Evolutionary conservation across 2,888 invertebrate species (phyloP).

Genomic region (Aphidoletes aphidimyza): DNA sequence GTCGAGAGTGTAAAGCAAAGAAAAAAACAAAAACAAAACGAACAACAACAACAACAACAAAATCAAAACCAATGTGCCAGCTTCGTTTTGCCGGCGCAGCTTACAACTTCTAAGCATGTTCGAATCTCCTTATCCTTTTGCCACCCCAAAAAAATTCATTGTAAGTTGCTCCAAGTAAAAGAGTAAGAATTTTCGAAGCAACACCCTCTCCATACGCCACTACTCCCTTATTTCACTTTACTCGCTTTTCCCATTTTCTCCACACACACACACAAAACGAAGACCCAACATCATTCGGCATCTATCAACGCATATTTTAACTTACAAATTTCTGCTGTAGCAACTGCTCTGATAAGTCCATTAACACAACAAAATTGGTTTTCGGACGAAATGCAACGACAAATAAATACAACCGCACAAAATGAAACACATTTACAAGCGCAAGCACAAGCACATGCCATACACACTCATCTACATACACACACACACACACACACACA

Average conservation of each 20-base stretch:
- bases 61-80: neutral
- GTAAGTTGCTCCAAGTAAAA: neutral
- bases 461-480: no score
- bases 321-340: neutral
- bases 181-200: neutral
- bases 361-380: slow-evolving; percentile 31
- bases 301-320: slow-evolving; percentile 4
- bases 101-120: slow-evolving; percentile 27
- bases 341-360: slow-evolving; percentile 9
- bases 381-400: slow-evolving; percentile 41
- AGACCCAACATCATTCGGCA: neutral
- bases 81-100: neutral
- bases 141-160: neutral
- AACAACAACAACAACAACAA: neutral
- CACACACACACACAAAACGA: no score
- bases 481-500: neutral
- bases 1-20: neutral
- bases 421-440: no score
- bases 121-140: neutral
- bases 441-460: no score
- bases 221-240: no score
- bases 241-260: no score
- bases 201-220: no score
- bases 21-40: neutral
- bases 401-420: neutral